Base-by-base conservation (phyloP, 2,113 vertebrate genomes). In the Anhinga rufa region DNA sequence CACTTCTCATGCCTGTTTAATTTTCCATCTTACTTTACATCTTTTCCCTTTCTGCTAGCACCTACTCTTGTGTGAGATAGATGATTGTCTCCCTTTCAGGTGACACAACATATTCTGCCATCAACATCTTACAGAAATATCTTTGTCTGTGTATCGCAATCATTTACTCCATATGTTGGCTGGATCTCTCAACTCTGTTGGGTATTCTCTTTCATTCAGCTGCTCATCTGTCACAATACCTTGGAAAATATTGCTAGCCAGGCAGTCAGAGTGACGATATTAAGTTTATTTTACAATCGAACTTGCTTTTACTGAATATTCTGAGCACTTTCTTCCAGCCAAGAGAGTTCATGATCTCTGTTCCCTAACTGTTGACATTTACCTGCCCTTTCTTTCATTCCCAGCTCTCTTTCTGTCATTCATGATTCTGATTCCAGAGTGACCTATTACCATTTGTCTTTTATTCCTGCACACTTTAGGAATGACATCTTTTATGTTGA, bases 351-450 rank as follows among this genome's bases (percentile, higher is more conserved):
- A 88, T 4, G 85, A 95, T 96, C 96, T 95, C 93, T 95, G 42
- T 84, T 95, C 80, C n/a, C 88, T 76, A 86, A 72, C 42, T 85
- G 71, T 82, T 97, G 96, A 96, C 97, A 97, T 98, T 97, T 96
- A 88, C 77, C 72, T 97, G 97, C 95, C 95, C 96, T 97, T 97
- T 97, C 88, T 95, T 95, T 94, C 93, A 92, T 92, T 95, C 74
- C 57, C 25, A 84, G 69, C 70, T 96, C 84, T 92, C 93, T 92
- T 90, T 93, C 93, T 95, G 96, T 96, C 95, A 93, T 95, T 95
- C 72, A 91, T 26, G 61, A 88, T 88, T 92, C 76, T 89, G 91
- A 96, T 88, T 97, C 91, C 88, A 88, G 77, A 96, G 76, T 91
- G 85, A 92, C 92, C 95, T 95, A 88, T 93, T 97, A 91, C 64